A percentile compares a stretch with the other conserved stretches of the same genome.
Evolutionary conservation across 2,888 invertebrate species (phyloP).

Genomic region (Empis livida): DNA sequence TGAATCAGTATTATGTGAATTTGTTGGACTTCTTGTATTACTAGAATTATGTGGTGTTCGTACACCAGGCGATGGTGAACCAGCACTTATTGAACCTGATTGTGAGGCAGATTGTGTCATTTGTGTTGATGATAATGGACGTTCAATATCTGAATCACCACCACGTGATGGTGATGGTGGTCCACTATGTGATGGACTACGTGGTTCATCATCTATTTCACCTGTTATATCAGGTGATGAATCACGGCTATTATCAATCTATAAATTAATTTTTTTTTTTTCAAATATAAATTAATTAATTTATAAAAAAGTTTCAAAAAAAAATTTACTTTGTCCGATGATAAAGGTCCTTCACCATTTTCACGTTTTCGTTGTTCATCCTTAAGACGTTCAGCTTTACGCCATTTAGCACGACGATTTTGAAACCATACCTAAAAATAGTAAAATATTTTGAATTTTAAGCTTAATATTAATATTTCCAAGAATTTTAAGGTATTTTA

Average conservation of each 20-base stretch:
- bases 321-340: constrained; percentile 38
- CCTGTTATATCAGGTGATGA: constrained; percentile 38
- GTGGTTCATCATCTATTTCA: constrained; percentile 35
- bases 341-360: constrained; percentile 51
- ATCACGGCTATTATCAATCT: constrained; percentile 35
- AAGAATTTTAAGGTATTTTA: too few species aligned
- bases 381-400: constrained; percentile 82
- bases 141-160: constrained; percentile 32
- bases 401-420: constrained; percentile 84
- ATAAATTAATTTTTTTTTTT: not conserved
- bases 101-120: constrained; percentile 34
- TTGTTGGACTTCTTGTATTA: constrained; percentile 41
- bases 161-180: constrained; percentile 29
- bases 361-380: constrained; percentile 80
- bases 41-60: constrained; percentile 32
- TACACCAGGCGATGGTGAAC: constrained; percentile 33
- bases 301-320: not conserved
- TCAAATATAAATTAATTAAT: not conserved
- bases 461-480: not conserved
- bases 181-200: constrained; percentile 24
- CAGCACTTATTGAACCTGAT: constrained; percentile 39
- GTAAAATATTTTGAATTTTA: not conserved
- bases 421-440: constrained; percentile 76
- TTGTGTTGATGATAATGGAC: constrained; percentile 33
- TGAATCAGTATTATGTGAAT: constrained; percentile 45